phyloP scores from a whole-genome alignment of 2,113 vertebrate genomes.

The Entomyzon cyanotis region DNA sequence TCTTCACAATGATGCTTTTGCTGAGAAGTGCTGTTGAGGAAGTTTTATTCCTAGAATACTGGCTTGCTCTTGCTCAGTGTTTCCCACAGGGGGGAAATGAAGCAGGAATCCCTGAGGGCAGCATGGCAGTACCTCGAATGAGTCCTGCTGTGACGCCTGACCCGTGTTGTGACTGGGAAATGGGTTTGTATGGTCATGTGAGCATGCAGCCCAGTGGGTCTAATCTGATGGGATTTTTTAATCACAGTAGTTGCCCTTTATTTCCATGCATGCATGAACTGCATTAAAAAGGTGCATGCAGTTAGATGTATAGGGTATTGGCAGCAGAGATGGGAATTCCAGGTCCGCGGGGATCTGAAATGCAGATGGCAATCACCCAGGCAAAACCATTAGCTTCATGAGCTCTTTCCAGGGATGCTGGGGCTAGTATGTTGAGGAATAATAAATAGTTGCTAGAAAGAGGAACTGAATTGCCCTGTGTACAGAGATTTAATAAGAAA shows the following conservation, averaged over 20 bases:
- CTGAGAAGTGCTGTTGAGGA: neutral
- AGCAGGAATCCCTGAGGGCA: neutral
- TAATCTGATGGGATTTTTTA: neutral
- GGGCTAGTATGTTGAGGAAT: neutral
- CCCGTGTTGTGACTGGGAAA: neutral
- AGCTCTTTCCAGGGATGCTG: neutral
- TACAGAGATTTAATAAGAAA: neutral
- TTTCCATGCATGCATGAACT: neutral
- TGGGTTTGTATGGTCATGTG: neutral
- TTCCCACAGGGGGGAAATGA: neutral
- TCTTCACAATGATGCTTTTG: neutral
- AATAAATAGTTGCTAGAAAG: neutral
- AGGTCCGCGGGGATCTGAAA: neutral
- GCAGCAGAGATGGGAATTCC: neutral
- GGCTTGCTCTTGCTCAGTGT: accelerated
- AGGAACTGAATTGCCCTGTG: neutral
- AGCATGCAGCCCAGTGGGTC: neutral
- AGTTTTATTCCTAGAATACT: neutral
- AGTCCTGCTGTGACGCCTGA: neutral
- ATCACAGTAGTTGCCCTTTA: neutral
- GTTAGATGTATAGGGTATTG: neutral
- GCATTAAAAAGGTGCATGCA: neutral
- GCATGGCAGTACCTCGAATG: neutral
- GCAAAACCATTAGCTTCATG: neutral
- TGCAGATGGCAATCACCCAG: neutral